Conservation (phyloP, 2,888 invertebrate genomes). For the Andrena bicolor region DNA sequence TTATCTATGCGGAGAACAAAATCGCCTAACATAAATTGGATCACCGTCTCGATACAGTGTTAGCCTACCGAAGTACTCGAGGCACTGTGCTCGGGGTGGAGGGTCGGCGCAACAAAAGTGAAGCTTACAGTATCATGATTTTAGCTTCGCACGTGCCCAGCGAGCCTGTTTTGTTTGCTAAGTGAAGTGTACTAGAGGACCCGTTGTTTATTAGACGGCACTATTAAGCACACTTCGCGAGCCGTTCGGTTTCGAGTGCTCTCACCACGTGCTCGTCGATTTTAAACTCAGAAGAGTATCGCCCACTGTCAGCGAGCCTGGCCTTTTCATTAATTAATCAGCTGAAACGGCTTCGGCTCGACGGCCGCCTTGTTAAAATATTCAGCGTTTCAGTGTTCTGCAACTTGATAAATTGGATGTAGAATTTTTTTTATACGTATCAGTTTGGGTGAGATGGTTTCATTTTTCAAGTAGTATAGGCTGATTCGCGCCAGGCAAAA, state of each 20-base stretch:
- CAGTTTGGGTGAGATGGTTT: too few relatives aligned
- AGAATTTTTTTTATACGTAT: too few relatives aligned
- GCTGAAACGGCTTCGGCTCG: conserved; percentile 30
- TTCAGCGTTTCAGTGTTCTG: background rate
- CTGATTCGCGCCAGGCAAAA: too few relatives aligned
- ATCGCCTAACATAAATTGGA: conserved; percentile 57
- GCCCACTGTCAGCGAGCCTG: conserved; percentile 43
- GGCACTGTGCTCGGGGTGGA: conserved; percentile 68
- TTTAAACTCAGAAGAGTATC: conserved; percentile 54
- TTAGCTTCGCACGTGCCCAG: conserved; percentile 83
- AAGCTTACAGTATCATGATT: conserved; percentile 83
- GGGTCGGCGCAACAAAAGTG: conserved; percentile 77
- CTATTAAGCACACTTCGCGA: conserved; percentile 74
- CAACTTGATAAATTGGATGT: background rate
- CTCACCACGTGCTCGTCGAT: conserved; percentile 55
- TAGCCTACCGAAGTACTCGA: conserved; percentile 58
- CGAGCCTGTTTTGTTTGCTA: conserved; percentile 79
- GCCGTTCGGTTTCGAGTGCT: conserved; percentile 60
- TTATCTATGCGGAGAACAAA: conserved; percentile 44
- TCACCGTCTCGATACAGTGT: conserved; percentile 41
- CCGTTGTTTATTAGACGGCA: conserved; percentile 76
- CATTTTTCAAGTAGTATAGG: too few relatives aligned
- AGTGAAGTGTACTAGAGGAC: conserved; percentile 80
- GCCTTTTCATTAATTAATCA: conserved; percentile 70
- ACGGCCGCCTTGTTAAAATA: background rate